Evolutionary conservation across 2,113 vertebrate species (phyloP).

Genomic region (Phoenicopterus ruber): DNA sequence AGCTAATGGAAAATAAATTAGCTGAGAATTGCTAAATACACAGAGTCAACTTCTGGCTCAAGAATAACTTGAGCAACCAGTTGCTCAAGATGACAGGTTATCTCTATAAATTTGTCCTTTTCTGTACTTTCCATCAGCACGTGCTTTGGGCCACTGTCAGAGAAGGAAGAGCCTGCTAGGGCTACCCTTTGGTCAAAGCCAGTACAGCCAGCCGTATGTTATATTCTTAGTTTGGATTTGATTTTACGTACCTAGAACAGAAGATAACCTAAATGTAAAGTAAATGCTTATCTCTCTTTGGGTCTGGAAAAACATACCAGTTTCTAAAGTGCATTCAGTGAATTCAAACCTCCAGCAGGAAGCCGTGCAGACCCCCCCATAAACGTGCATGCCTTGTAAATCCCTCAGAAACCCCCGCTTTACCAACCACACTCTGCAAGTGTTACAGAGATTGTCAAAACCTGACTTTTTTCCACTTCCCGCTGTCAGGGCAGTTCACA

Average conservation of each 20-base stretch:
- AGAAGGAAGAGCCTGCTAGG: not conserved
- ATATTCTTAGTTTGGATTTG: not conserved
- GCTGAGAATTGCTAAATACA: not conserved
- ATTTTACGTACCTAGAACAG: not conserved
- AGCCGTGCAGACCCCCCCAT: not conserved
- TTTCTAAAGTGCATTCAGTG: not conserved
- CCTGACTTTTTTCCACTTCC: not conserved
- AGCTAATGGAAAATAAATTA: not conserved
- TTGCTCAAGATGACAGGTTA: not conserved
- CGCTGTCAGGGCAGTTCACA: not conserved
- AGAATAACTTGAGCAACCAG: not conserved
- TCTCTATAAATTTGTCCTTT: not conserved
- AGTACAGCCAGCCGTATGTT: fast-evolving
- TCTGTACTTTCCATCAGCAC: not conserved
- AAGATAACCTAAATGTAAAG: not conserved
- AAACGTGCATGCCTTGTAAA: not conserved
- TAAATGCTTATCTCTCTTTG: not conserved
- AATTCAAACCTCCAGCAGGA: not conserved
- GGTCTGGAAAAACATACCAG: not conserved
- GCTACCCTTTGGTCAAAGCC: not conserved
- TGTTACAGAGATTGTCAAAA: not conserved
- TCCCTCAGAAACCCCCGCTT: not conserved
- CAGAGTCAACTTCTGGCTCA: fast-evolving
- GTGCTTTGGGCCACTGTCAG: not conserved
- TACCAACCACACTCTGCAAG: not conserved